Evolutionary conservation across 2,797 vertebrate species (phyloP).

Genomic region (Zalophus californianus): DNA sequence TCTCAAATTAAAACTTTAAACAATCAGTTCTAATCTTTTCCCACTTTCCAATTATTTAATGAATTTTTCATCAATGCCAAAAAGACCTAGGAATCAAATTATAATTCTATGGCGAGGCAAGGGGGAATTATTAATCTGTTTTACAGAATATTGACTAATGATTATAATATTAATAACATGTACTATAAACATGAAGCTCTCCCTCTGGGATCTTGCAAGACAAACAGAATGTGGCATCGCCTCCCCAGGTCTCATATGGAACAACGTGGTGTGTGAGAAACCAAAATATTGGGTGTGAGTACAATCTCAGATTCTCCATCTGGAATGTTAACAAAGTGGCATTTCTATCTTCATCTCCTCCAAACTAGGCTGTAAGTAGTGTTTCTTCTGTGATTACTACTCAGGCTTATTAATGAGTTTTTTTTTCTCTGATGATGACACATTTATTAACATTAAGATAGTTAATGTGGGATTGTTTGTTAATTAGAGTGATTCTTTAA

Average conservation of each 20-base stretch:
- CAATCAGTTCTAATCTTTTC: background rate
- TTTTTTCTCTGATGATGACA: background rate
- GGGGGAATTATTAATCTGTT: background rate
- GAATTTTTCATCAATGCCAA: background rate
- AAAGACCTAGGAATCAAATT: background rate
- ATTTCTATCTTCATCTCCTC: conserved; percentile 11
- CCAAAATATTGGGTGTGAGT: background rate
- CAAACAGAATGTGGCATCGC: background rate
- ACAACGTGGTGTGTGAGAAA: background rate
- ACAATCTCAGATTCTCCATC: background rate
- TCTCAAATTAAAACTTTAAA: background rate
- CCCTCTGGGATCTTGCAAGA: background rate
- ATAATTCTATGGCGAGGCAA: background rate
- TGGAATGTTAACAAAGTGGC: background rate
- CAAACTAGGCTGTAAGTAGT: background rate
- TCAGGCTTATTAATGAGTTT: background rate
- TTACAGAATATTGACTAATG: background rate
- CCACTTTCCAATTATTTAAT: background rate
- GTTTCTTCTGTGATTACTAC: background rate
- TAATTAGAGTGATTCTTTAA: background rate
- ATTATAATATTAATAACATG: background rate
- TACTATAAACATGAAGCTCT: background rate
- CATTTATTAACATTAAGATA: conserved; percentile 27
- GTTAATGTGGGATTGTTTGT: background rate
- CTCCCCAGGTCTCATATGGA: background rate